phyloP scores from a whole-genome alignment of 37 sponge, comb jelly and placozoan genomes.

The Eunapius fragilis region DNA sequence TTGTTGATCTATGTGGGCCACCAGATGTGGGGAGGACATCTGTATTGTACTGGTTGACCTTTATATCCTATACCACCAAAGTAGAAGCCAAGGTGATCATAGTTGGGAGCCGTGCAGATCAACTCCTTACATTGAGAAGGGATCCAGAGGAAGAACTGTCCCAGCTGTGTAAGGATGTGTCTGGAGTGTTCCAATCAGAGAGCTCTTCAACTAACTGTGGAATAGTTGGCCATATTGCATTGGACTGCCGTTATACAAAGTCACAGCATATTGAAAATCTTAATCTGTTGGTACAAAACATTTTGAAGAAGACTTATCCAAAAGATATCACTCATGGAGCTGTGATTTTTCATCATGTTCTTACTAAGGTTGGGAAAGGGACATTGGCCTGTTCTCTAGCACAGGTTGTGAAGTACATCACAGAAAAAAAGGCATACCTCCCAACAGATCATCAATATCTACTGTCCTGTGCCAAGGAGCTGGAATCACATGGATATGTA shows the following conservation, averaged over 20 bases:
- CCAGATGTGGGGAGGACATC: not conserved
- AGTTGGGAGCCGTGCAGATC: constrained; percentile 28
- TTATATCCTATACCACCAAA: not conserved
- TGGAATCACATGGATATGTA: not conserved
- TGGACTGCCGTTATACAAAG: not conserved
- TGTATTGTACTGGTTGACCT: constrained; percentile 31
- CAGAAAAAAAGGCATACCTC: not conserved
- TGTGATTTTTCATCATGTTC: not conserved
- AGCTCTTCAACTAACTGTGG: not conserved
- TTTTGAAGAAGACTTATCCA: not conserved
- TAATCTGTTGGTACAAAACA: not conserved
- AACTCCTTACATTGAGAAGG: not conserved
- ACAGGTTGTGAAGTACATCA: not conserved
- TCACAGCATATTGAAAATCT: not conserved
- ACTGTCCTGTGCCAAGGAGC: not conserved
- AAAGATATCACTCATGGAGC: not conserved
- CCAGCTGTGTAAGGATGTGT: not conserved
- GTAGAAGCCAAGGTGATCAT: not conserved
- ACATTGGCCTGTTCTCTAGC: not conserved
- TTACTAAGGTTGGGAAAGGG: not conserved
- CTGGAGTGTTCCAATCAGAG: not conserved
- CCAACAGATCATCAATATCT: not conserved
- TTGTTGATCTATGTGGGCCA: constrained; percentile 18
- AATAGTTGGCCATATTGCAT: not conserved
- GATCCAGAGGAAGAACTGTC: not conserved